Percentiles rank a stretch among this genome's conserved stretches.
phyloP scores from a whole-genome alignment of 2,113 vertebrate genomes.

The Phalacrocorax pelagicus region DNA sequence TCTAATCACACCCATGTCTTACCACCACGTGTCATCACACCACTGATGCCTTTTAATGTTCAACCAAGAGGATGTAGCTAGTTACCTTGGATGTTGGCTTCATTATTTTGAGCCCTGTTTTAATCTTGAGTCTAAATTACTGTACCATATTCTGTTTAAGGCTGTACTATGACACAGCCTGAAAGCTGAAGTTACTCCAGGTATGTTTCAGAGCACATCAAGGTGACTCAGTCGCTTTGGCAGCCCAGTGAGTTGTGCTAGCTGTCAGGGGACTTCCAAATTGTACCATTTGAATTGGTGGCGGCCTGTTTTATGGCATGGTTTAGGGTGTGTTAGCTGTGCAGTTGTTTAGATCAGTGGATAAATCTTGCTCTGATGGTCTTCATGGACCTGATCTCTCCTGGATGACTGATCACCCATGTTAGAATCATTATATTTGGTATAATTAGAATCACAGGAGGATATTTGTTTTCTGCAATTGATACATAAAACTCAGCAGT shows the following conservation, averaged over 20 bases:
- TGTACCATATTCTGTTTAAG: not conserved
- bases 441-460: not conserved
- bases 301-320: fast-evolving
- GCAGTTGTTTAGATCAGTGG: not conserved
- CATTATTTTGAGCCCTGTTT: not conserved
- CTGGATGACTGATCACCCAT: not conserved
- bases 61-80: not conserved
- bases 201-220: not conserved
- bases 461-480: not conserved
- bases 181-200: not conserved
- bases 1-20: not conserved
- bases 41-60: not conserved
- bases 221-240: fast-evolving
- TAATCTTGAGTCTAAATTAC: not conserved
- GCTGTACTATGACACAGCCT: not conserved
- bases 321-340: not conserved
- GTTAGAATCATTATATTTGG: not conserved
- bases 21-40: not conserved
- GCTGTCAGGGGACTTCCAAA: not conserved
- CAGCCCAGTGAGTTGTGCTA: not conserved
- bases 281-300: not conserved
- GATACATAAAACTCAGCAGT: not conserved
- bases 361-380: not conserved
- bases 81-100: not conserved
- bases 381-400: not conserved